phyloP scores from a whole-genome alignment of 2,888 invertebrate species.

The Pogonocherus hispidulus region DNA sequence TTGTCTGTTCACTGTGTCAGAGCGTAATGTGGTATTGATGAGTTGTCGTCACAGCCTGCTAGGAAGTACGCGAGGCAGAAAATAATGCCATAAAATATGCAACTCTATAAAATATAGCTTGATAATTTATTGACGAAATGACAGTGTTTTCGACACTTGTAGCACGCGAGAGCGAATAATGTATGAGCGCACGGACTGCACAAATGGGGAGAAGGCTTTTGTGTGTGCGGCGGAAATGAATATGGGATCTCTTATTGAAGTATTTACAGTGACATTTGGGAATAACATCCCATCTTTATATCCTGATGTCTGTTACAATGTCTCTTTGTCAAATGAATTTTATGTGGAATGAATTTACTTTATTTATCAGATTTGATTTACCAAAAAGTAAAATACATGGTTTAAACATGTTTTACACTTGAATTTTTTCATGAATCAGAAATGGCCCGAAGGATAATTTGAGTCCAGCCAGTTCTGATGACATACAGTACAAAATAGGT shows the following conservation, averaged over 20 bases:
- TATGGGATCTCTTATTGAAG: background rate
- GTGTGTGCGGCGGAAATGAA: background rate
- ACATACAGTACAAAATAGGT: no score
- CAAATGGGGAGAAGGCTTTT: background rate
- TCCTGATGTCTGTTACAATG: no score
- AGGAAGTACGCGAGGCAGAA: slow-evolving; percentile 15
- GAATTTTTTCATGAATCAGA: no score
- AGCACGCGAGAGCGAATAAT: background rate
- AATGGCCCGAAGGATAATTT: no score
- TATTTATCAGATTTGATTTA: no score
- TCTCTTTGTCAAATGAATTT: no score
- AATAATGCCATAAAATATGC: slow-evolving; percentile 25
- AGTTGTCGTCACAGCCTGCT: slow-evolving; percentile 8
- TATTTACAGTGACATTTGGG: background rate
- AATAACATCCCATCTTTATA: no score
- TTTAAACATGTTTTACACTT: no score
- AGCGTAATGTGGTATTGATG: slow-evolving; percentile 22
- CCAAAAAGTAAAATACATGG: no score
- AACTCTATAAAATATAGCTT: slow-evolving; percentile 13
- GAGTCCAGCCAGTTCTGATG: no score
- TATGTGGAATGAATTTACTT: no score
- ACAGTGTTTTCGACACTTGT: slow-evolving; percentile 8
- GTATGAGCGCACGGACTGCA: background rate
- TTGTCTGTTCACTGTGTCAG: slow-evolving; percentile 3
- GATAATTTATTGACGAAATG: slow-evolving; percentile 16